Percentiles rank a stretch among this genome's conserved stretches.
Conservation (phyloP, 2,113 vertebrate species). For the Sander vitreus region DNA sequence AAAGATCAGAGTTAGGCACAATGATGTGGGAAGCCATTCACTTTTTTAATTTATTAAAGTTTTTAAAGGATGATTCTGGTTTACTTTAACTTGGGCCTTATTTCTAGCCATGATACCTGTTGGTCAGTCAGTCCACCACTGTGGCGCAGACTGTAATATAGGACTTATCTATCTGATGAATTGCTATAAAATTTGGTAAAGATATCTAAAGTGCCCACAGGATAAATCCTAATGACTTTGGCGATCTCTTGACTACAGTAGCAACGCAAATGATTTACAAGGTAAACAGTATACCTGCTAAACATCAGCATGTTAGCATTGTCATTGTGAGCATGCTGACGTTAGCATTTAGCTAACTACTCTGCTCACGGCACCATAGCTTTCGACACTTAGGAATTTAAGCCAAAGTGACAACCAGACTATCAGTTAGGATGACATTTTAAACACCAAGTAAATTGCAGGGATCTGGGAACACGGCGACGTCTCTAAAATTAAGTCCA, state of each 20-base stretch:
- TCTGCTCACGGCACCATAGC: not conserved
- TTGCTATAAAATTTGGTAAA: not conserved
- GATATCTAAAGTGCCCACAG: not conserved
- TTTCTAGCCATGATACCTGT: not conserved
- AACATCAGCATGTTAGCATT: not conserved
- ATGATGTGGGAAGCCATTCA: not conserved
- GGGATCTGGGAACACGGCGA: not conserved
- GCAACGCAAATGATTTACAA: not conserved
- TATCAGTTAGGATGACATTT: not conserved
- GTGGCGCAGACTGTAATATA: not conserved
- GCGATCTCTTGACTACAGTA: not conserved
- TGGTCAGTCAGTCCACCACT: not conserved
- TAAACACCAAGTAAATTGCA: not conserved
- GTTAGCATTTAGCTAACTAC: slow-evolving; percentile 11
- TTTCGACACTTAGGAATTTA: not conserved
- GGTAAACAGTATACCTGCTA: not conserved
- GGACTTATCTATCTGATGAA: not conserved
- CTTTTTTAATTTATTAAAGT: not conserved
- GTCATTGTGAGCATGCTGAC: not conserved
- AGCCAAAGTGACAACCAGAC: not conserved
- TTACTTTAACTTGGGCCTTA: slow-evolving; percentile 16
- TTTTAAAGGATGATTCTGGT: slow-evolving; percentile 29
- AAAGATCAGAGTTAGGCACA: not conserved
- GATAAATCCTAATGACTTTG: not conserved
- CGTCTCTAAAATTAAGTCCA: not conserved